Base-by-base conservation (phyloP, 2,113 vertebrate species). In the Pithys albifrons region DNA sequence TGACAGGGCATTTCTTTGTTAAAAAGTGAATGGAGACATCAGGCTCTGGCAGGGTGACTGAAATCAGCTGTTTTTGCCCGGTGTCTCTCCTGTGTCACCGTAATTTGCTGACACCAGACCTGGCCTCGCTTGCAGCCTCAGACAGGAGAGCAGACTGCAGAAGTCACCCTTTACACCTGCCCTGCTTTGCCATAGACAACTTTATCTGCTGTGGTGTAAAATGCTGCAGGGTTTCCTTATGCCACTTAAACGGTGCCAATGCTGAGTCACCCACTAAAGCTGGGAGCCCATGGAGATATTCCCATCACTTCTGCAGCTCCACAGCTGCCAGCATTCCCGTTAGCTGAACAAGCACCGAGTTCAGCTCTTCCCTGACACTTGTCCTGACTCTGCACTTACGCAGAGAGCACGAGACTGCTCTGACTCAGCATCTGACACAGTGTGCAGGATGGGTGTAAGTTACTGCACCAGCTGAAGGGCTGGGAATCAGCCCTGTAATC, bases 21-120 rank as follows among this genome's bases (percentile, higher is more conserved):
- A 67, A 74, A 71, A 71, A 95, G 67, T 71, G 88, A 94, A 91
- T 71, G 51, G 61, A 91, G 90, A 96, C 71, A 83, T 89, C 69
- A 93, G 93, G 69, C 48, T 90, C 57, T 92, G 85, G 95, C 80
- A 88, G 67, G 57, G 55, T 61, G 79, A 91, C 49, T 75, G 15
- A 88, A 93, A 62, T 22, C 27, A 89, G 91, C 61, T 58, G 48
- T 3, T 1, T 69, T 72, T 72, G 90, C 86, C 58, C 33, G 35
- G 4, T 6, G 18, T 23, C n/a, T 77, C 62, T 90, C 33, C 65
- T 54, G 71, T 86, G 93, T 94, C 89, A 81, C 88, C 69, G 86
- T 58, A 61, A 77, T 90, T 83, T 89, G 85, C 91, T 80, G 78
- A 85, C 51, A 18, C 49, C 35, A 43, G 72, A 59, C 55, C 35